Percentiles rank a stretch among this genome's conserved stretches.
These are phyloP conservation scores for Panzeria rudis DNA, from an alignment of 2,888 invertebrate species.

Conservation along the genomic window DNA sequence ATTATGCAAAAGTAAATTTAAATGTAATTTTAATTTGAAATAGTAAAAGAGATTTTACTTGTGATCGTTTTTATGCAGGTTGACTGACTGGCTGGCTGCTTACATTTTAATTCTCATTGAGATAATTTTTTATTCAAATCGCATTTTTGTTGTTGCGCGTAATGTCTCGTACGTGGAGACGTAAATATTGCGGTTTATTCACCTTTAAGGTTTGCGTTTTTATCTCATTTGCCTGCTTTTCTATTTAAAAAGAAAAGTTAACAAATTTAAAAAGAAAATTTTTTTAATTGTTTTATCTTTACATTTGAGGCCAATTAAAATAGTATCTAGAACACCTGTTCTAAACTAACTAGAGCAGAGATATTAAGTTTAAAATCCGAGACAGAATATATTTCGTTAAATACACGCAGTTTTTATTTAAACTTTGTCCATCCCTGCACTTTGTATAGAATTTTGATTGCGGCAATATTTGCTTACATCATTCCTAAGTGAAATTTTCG, in stretches of 20 bases:
- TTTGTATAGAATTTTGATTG: not conserved
- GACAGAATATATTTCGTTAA: not conserved
- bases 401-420: not conserved
- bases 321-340: slow-evolving; percentile 56
- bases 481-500: not conserved
- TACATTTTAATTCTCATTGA: slow-evolving; percentile 32
- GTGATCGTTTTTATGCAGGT: not conserved
- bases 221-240: slow-evolving; percentile 2
- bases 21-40: slow-evolving; percentile 2
- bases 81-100: not conserved
- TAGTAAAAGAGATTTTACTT: not conserved
- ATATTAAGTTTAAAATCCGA: not conserved
- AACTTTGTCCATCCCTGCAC: not conserved
- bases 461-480: not conserved
- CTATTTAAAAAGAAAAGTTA: not conserved
- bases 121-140: slow-evolving; percentile 42
- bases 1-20: not conserved
- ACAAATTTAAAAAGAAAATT: not conserved
- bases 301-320: slow-evolving; percentile 26
- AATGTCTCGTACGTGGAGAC: slow-evolving; percentile 30
- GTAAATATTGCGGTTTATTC: slow-evolving; percentile 54
- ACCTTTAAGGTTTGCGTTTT: slow-evolving; percentile 47
- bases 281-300: not conserved
- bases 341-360: slow-evolving; percentile 6
- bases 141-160: slow-evolving; percentile 30